Conservation (phyloP, 2,113 vertebrate species). For the Sturnira hondurensis region DNA sequence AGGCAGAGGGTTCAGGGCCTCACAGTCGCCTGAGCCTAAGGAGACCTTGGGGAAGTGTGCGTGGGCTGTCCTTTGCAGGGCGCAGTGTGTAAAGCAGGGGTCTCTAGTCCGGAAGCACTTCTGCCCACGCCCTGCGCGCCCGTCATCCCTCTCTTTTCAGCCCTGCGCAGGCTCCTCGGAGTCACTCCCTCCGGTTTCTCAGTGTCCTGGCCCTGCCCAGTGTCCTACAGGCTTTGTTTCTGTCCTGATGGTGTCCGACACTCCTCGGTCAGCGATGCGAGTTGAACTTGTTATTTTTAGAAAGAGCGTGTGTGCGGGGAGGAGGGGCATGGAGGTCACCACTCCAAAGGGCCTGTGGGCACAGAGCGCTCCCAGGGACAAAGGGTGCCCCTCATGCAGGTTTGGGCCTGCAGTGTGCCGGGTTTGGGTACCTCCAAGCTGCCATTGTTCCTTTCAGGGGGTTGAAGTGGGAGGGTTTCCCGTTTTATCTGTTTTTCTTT, state of each 20-base stretch:
- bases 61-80: not conserved
- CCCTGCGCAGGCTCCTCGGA: too few relatives aligned
- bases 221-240: not conserved
- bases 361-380: not conserved
- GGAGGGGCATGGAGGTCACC: not conserved
- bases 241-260: not conserved
- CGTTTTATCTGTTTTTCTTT: not conserved
- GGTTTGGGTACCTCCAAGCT: not conserved
- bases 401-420: not conserved
- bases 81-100: not conserved
- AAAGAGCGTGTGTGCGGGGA: too few relatives aligned
- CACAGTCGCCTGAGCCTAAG: accelerated
- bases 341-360: not conserved
- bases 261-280: not conserved
- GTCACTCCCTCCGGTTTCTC: not conserved
- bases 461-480: not conserved
- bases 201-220: not conserved
- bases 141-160: too few relatives aligned
- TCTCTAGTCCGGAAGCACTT: accelerated
- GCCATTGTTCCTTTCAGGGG: not conserved
- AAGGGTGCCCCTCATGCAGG: too few relatives aligned
- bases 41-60: not conserved
- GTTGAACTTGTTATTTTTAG: not conserved
- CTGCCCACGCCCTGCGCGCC: too few relatives aligned
- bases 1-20: not conserved